phyloP scores from a whole-genome alignment of 2,113 vertebrate genomes.

The Siphamia tubifer region DNA sequence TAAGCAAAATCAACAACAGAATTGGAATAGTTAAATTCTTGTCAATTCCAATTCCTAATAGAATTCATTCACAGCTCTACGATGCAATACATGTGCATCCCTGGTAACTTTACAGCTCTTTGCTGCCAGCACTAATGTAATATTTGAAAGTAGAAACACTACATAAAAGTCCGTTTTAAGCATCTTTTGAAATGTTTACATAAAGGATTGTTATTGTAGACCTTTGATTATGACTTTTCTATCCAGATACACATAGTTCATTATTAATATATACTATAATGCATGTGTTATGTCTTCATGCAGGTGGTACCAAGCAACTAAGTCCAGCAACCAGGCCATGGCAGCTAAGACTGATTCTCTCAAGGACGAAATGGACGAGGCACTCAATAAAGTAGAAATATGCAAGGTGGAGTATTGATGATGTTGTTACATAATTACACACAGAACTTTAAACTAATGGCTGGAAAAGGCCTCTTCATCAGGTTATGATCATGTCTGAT shows the following conservation, averaged over 20 bases:
- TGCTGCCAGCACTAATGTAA: no score
- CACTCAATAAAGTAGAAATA: constrained; percentile 94
- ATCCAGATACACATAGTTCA: not conserved
- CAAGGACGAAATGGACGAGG: constrained; percentile 98
- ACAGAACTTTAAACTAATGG: not conserved
- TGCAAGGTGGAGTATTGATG: constrained; percentile 74
- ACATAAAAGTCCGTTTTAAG: no score
- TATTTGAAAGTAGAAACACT: no score
- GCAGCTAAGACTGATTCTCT: constrained; percentile 91
- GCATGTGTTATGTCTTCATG: not conserved
- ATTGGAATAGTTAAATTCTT: no score
- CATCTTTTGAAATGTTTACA: not conserved
- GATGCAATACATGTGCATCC: no score
- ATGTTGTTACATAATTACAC: not conserved
- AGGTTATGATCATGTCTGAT: constrained; percentile 14
- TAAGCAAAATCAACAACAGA: no score
- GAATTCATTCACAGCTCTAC: no score
- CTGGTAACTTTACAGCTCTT: no score
- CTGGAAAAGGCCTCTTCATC: constrained; percentile 1
- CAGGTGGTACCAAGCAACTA: constrained; percentile 90
- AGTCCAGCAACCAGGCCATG: constrained; percentile 90
- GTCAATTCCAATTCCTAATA: no score
- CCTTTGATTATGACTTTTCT: no score
- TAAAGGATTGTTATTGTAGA: not conserved
- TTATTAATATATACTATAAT: not conserved